A percentile compares a stretch with the other conserved stretches of the same genome.
These are phyloP conservation scores for Cyanistes caeruleus DNA, from an alignment of 2,113 vertebrate genomes.

Conservation along the genomic window DNA sequence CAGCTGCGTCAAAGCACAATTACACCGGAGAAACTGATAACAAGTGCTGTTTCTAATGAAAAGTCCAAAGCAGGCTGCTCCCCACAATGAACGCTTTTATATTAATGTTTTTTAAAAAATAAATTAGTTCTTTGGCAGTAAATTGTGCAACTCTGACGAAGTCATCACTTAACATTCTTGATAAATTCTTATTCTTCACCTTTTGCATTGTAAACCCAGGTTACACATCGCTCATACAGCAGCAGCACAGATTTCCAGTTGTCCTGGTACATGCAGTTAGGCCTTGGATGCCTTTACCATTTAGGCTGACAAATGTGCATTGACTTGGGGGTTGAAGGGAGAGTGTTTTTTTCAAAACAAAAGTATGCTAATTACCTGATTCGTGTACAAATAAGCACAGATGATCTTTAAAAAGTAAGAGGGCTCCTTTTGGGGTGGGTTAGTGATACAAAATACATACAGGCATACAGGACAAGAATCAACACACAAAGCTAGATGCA, in stretches of 20 bases:
- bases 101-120: background rate
- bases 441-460: background rate
- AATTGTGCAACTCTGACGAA: background rate
- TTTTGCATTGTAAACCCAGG: background rate
- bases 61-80: background rate
- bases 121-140: background rate
- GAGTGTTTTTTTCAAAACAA: background rate
- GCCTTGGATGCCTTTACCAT: background rate
- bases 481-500: background rate
- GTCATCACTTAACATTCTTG: background rate
- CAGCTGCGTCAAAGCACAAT: background rate
- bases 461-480: background rate
- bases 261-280: fast-evolving
- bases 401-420: background rate
- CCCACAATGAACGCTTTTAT: background rate
- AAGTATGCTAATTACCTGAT: background rate
- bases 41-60: background rate
- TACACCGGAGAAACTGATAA: background rate
- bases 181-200: background rate
- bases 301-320: background rate
- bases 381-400: background rate
- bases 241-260: background rate
- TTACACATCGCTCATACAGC: fast-evolving
- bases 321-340: background rate
- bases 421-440: background rate